Evolutionary conservation across 2,888 invertebrate species (phyloP).

Genomic region (Epinotia nisella): DNA sequence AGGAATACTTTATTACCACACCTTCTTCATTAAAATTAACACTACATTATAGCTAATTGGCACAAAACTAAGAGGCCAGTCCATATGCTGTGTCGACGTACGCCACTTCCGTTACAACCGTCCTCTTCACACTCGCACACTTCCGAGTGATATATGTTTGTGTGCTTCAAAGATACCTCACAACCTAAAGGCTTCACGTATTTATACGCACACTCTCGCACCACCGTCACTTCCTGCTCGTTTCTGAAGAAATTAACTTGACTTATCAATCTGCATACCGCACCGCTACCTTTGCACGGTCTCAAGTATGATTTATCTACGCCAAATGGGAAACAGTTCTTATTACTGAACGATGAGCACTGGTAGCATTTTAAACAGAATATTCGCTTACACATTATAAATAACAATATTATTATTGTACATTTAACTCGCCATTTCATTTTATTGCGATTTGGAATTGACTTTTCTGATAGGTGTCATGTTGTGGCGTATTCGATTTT

Average conservation of each 20-base stretch:
- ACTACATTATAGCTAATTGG: constrained; percentile 10
- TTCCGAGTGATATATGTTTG: constrained; percentile 67
- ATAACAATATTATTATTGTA: constrained; percentile 50
- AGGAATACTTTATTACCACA: constrained; percentile 12
- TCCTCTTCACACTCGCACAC: constrained; percentile 71
- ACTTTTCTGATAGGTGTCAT: constrained; percentile 16
- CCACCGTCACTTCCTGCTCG: constrained; percentile 60
- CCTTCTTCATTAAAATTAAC: background rate
- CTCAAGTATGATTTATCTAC: constrained; percentile 60
- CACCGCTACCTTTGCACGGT: constrained; percentile 56
- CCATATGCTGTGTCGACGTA: background rate
- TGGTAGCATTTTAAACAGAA: constrained; percentile 71
- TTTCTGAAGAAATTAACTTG: constrained; percentile 70
- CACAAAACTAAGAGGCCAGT: constrained; percentile 2
- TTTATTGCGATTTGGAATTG: constrained; percentile 7
- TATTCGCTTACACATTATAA: constrained; percentile 51
- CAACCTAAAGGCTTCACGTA: constrained; percentile 63
- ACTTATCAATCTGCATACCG: constrained; percentile 68
- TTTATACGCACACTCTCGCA: constrained; percentile 73
- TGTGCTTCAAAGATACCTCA: constrained; percentile 61
- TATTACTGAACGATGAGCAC: constrained; percentile 60
- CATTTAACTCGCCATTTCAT: constrained; percentile 30
- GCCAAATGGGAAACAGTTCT: constrained; percentile 64
- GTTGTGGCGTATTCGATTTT: constrained; percentile 24
- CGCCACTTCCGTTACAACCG: constrained; percentile 64